Evolutionary conservation across 2,888 invertebrate species (phyloP), one percentile per base, ranked within the genome.

Genomic region (Congeria kusceri): DNA sequence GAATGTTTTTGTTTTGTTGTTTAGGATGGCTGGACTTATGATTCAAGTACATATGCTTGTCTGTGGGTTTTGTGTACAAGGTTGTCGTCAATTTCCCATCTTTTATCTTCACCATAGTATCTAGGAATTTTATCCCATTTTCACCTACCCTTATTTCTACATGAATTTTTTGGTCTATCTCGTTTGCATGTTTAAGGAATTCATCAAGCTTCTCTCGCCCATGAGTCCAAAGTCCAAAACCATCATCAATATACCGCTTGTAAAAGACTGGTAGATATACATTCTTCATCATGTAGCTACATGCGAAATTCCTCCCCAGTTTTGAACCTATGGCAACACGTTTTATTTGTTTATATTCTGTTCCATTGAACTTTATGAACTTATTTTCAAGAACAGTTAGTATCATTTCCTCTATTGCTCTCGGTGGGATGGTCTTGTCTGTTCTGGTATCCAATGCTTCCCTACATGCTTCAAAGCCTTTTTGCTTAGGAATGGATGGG

Each of bases 301-400:
- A 62, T 62, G 62, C 70, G 18, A 44, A 70, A 53, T 70, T 70
- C 23, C n/a, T 49, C n/a, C 70, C 62, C 29, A 70, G 23, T 15
- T 56, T 47, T 3, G 71, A 71, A 3, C 57, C 57, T 28, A 71
- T 71, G n/a, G 71, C 71, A 25, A 53, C 32, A 3, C 64, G 63
- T 2, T 63, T 63, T 3, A 13, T 46, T 63, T 70, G 63, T 23
- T 29, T 32, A 32, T 44, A 71, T 5, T 32, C 29, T n/a, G 39
- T 71, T 1, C 29, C 28, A 7, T 27, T 28, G n/a, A 71, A 63
- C n/a, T 4, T n/a, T 25, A 71, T 63, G 32, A 44, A 47, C 27
- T 71, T 71, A 25, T 71, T 71, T 2, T 71, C 56, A 29, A 71
- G 20, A 29, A 63, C 64, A 0, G 46, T 39, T 27, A 44, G 3